A percentile compares a stretch with the other conserved stretches of the same genome.
Evolutionary conservation across 2,113 vertebrate species (phyloP).

Genomic region (Toxostoma redivivum): DNA sequence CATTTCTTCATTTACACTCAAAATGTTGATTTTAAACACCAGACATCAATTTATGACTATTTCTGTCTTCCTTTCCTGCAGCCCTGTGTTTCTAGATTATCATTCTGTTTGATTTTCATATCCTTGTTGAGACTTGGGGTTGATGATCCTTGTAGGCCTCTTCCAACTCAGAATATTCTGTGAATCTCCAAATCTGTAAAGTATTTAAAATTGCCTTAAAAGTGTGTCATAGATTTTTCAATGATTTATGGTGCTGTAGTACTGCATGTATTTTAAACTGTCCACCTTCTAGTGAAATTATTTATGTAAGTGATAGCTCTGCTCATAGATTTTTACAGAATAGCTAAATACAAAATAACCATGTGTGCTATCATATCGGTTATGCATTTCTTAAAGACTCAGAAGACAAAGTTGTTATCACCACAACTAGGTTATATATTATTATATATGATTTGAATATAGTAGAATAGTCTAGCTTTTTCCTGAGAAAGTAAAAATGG

Average conservation of each 20-base stretch:
- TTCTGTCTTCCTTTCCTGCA: background rate
- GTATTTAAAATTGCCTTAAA: background rate
- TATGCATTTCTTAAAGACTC: background rate
- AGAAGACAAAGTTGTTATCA: background rate
- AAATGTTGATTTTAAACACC: background rate
- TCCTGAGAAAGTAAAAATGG: background rate
- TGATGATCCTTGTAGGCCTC: background rate
- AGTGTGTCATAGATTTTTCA: background rate
- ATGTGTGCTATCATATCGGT: background rate
- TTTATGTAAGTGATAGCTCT: background rate
- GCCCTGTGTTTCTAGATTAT: background rate
- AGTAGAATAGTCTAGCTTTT: background rate
- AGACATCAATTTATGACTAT: background rate
- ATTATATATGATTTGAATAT: background rate
- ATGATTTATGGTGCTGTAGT: background rate
- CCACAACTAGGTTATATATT: background rate
- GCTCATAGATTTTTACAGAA: background rate
- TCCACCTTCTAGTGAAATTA: background rate
- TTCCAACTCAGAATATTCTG: background rate
- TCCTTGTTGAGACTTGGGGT: background rate
- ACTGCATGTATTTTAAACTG: background rate
- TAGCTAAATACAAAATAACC: background rate
- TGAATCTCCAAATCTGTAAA: background rate
- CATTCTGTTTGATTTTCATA: background rate
- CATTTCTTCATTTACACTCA: background rate